Evolutionary conservation across 2,113 vertebrate species (phyloP).

Genomic region (Phodopus roborovskii): DNA sequence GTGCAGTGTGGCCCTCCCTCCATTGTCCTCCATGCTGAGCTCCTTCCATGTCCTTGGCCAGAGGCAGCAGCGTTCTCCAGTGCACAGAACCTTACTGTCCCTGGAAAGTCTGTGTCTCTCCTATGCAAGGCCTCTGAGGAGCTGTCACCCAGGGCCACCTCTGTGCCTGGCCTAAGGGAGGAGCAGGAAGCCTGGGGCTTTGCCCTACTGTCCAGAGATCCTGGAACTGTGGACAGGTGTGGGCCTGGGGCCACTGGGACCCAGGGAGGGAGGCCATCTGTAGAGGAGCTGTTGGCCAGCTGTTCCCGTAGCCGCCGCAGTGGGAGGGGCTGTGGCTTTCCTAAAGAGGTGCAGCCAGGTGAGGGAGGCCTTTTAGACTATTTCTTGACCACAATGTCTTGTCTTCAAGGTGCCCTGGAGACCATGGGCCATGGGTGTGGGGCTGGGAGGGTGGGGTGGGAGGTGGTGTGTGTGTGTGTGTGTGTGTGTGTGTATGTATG

Average conservation of each 20-base stretch:
- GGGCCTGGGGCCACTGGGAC: rapidly evolving
- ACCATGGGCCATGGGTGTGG: not conserved
- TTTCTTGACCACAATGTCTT: slow-evolving; percentile 82
- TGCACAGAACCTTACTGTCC: rapidly evolving
- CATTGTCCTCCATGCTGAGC: not conserved
- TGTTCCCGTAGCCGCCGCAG: rapidly evolving
- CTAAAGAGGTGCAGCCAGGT: slow-evolving; percentile 69
- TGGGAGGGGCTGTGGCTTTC: not conserved
- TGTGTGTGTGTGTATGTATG: not conserved
- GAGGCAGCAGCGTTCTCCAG: not conserved
- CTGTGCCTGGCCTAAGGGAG: not conserved
- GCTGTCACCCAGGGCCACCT: not conserved
- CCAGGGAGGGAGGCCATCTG: not conserved
- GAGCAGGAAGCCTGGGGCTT: not conserved
- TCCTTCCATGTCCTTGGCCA: no score
- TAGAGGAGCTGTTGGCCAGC: not conserved
- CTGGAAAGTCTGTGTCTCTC: not conserved
- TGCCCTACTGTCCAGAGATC: not conserved
- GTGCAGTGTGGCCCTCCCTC: not conserved
- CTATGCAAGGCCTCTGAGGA: rapidly evolving
- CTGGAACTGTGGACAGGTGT: not conserved
- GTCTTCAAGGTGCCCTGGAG: slow-evolving; percentile 82
- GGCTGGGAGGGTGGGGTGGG: not conserved
- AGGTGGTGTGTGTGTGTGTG: not conserved
- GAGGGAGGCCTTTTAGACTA: slow-evolving; percentile 76